Conservation (phyloP, 2,797 vertebrate species). For the Galaxias olidus region DNA sequence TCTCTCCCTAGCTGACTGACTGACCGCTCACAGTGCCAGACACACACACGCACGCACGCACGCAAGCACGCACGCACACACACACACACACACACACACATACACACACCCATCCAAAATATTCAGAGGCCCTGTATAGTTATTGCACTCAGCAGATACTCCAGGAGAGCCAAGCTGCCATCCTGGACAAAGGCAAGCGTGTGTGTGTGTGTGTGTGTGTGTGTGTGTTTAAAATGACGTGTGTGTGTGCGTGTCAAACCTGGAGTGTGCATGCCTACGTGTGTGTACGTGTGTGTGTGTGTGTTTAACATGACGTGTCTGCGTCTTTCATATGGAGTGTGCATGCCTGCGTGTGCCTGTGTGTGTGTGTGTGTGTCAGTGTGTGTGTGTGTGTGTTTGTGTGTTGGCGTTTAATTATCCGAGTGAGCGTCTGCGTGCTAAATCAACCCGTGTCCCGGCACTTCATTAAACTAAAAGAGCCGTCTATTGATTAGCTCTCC, state of each 20-base stretch:
- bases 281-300: no score
- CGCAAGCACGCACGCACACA: background rate
- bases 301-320: background rate
- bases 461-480: slow-evolving; percentile 49
- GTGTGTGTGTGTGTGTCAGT: background rate
- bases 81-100: slow-evolving; percentile 8
- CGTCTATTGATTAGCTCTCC: slow-evolving; percentile 41
- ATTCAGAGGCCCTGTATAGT: slow-evolving; percentile 12
- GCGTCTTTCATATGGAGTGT: no score
- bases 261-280: no score
- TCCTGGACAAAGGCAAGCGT: background rate
- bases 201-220: no score
- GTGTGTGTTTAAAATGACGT: no score
- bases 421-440: background rate
- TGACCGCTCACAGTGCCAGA: background rate
- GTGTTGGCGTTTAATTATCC: no score
- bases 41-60: background rate
- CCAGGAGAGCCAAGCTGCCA: slow-evolving; percentile 1
- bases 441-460: slow-evolving; percentile 16
- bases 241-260: no score
- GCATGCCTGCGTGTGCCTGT: background rate
- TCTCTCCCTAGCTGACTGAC: slow-evolving; percentile 1
- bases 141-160: slow-evolving; percentile 20
- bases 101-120: slow-evolving; percentile 15
- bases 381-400: background rate